Percentiles rank a stretch among this genome's conserved stretches.
phyloP scores from a whole-genome alignment of 1,140 invertebrate species.

The Drosophila mayri region DNA sequence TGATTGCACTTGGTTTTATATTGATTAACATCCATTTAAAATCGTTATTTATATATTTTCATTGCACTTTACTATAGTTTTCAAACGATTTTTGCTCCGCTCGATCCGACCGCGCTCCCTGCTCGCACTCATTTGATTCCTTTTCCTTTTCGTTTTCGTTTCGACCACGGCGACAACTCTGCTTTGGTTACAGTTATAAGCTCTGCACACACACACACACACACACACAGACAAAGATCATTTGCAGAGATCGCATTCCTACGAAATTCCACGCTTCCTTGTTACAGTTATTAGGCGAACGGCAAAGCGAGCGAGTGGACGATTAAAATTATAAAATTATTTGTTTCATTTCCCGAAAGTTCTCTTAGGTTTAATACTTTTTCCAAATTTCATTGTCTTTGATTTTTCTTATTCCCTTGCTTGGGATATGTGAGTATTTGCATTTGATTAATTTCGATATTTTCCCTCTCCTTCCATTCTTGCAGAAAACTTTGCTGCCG shows the following conservation, averaged over 20 bases:
- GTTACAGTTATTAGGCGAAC: slow-evolving; percentile 34
- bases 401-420: background rate
- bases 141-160: no score
- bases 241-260: background rate
- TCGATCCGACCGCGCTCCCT: no score
- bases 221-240: background rate
- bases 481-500: slow-evolving; percentile 65
- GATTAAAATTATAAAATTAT: slow-evolving; percentile 1
- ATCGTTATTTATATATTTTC: no score
- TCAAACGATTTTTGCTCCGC: no score
- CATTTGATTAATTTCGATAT: slow-evolving; percentile 19
- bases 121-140: background rate
- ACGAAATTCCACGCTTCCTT: slow-evolving; percentile 8
- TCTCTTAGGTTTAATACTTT: slow-evolving; percentile 2
- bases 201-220: background rate
- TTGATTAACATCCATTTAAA: no score
- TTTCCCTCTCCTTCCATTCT: slow-evolving; percentile 38
- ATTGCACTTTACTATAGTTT: no score
- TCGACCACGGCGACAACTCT: background rate
- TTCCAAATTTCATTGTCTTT: background rate
- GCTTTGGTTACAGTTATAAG: slow-evolving; percentile 1
- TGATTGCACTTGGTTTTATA: no score
- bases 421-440: slow-evolving; percentile 12
- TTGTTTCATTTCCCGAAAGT: slow-evolving; percentile 26
- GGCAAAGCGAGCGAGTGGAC: slow-evolving; percentile 15